Base-by-base conservation (phyloP, 2,888 invertebrate species). In the Rhagophthalmus giganteus region DNA sequence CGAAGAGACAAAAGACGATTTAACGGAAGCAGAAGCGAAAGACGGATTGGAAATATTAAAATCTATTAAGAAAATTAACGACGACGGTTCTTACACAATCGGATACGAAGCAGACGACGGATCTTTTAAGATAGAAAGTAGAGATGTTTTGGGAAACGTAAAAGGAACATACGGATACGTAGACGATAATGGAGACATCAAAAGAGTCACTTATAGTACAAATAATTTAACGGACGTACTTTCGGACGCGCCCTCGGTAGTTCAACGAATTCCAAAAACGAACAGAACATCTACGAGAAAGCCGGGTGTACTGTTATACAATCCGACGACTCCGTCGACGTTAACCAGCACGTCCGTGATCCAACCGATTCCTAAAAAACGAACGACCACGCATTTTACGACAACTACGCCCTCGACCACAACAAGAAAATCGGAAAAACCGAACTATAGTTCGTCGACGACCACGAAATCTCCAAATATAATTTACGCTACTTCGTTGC, bases 51-150 rank as follows among this genome's bases (percentile, higher is more conserved):
- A 88, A 68, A 90, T 90, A 63, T 82, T 90, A 14, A 89, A 90
- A 69, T 87, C 89, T 73, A 88, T 91, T 61, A 83, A 88, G 57
- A 81, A 87, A 67, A 78, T 90, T 1, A 90, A 90, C 69, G 86
- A 87, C 39, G 90, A 90, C 68, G 90, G 90, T 15, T 88, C 89
- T 0, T 90, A 90, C 67, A 89, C 90, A 0, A 88, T 88, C 55
- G 90, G 90, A 1, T 90, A 88, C 67, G 90, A 90, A 75, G 88
- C 89, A 1, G 89, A 87, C 35, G 90, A 90, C 71, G 90, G 90
- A 2, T 87, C 88, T 0, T 90, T 90, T 72, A 90, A 90, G 77
- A 88, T 90, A 48, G 90, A 90, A 75, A 90, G 87, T 65, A 78
- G 89, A 55, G 88, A 88, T 72, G 86, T 87, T 34, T 76, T 84